These are phyloP conservation scores for Amazona vittata DNA, from an alignment of 2,113 vertebrate genomes.

Conservation along the genomic window DNA sequence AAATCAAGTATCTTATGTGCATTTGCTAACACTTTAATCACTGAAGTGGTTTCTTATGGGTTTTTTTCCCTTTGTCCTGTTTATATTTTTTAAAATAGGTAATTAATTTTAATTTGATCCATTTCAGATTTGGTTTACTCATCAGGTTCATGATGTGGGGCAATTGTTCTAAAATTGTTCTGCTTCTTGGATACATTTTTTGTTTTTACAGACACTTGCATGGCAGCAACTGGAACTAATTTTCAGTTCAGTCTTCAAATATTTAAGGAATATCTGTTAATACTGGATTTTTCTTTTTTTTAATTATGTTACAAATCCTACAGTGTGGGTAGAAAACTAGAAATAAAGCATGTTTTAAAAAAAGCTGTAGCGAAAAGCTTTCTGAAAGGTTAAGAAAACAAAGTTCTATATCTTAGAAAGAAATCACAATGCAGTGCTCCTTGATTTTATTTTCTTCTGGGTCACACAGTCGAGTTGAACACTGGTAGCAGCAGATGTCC, in stretches of 20 bases:
- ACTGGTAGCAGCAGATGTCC: neutral
- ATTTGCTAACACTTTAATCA: neutral
- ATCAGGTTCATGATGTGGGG: neutral
- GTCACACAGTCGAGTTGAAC: neutral
- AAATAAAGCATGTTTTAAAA: neutral
- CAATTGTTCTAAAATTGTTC: neutral
- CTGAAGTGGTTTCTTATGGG: neutral
- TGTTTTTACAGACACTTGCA: neutral
- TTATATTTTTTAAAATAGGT: neutral
- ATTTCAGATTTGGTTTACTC: neutral
- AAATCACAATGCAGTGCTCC: neutral
- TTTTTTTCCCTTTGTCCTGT: neutral
- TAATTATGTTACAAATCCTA: neutral
- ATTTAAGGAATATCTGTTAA: neutral
- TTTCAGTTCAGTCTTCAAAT: neutral
- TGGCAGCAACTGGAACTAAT: neutral
- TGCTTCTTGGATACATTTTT: neutral
- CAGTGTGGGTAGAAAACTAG: neutral
- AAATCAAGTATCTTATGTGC: neutral
- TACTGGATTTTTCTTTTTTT: neutral
- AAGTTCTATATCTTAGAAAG: neutral
- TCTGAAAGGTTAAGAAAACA: neutral
- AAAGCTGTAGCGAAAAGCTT: neutral
- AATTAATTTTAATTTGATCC: neutral
- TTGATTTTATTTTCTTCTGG: neutral